phyloP scores from a whole-genome alignment of 2,888 invertebrate species.

The Drosophila anomalata region DNA sequence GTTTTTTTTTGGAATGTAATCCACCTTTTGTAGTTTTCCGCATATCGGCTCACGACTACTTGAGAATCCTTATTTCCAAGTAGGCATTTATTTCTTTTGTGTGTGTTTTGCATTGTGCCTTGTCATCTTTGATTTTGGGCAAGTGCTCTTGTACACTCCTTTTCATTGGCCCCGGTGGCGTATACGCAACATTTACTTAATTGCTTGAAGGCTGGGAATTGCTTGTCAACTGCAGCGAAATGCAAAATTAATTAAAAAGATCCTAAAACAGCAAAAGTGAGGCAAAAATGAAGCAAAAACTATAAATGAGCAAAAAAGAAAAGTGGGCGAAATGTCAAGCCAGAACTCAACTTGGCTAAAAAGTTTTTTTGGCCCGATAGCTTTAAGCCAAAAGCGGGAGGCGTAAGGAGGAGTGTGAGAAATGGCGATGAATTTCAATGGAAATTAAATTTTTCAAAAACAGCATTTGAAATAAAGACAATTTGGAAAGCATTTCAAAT shows the following conservation, averaged over 20 bases:
- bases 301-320: slow-evolving; percentile 17
- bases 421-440: slow-evolving; percentile 76
- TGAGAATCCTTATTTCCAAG: slow-evolving; percentile 10
- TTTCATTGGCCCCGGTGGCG: slow-evolving; percentile 43
- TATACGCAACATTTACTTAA: slow-evolving; percentile 55
- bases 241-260: slow-evolving; percentile 75
- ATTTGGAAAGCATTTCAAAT: slow-evolving; percentile 52
- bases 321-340: slow-evolving; percentile 11
- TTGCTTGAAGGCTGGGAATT: slow-evolving; percentile 44
- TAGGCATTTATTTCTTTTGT: slow-evolving; percentile 26
- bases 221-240: slow-evolving; percentile 61
- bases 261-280: slow-evolving; percentile 38
- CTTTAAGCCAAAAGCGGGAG: slow-evolving; percentile 14
- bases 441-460: slow-evolving; percentile 72
- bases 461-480: slow-evolving; percentile 69
- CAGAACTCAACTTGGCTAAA: slow-evolving; percentile 34
- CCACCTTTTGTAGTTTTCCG: slow-evolving; percentile 46
- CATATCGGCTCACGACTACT: slow-evolving; percentile 26
- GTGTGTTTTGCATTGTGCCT: slow-evolving; percentile 26
- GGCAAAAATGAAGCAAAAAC: slow-evolving; percentile 17
- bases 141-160: slow-evolving; percentile 43
- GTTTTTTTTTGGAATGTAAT: slow-evolving; percentile 22
- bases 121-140: slow-evolving; percentile 60
- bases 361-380: slow-evolving; percentile 30
- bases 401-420: slow-evolving; percentile 6